phyloP scores from a whole-genome alignment of 2,113 vertebrate genomes.

The Leptobrachium leishanense region DNA sequence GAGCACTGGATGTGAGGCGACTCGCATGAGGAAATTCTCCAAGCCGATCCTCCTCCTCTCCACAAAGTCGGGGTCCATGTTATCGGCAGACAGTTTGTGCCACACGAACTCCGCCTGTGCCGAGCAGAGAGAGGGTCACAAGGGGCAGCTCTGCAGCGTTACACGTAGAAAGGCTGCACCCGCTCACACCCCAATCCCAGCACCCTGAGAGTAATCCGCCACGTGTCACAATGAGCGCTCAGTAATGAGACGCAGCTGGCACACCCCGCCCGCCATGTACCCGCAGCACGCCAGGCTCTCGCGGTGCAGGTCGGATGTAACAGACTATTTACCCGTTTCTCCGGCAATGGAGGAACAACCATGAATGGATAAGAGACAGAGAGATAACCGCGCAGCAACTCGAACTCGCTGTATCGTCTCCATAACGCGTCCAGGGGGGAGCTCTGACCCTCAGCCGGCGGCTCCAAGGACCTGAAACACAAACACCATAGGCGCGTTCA shows the following conservation, averaged over 20 bases:
- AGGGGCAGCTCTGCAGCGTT: not conserved
- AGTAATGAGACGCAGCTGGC: too few species aligned
- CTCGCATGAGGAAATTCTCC: slow-evolving; percentile 91
- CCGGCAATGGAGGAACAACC: slow-evolving; percentile 88
- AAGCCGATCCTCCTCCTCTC: slow-evolving; percentile 90
- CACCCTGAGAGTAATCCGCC: slow-evolving; percentile 24
- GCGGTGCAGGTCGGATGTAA: too few species aligned
- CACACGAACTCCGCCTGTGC: slow-evolving; percentile 94
- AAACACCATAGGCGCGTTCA: too few species aligned
- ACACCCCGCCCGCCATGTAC: too few species aligned
- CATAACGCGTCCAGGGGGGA: slow-evolving; percentile 85
- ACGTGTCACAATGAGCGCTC: too few species aligned
- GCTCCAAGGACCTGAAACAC: slow-evolving; percentile 76
- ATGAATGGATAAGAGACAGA: slow-evolving; percentile 82
- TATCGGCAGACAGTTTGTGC: slow-evolving; percentile 96
- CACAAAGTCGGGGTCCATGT: slow-evolving; percentile 97
- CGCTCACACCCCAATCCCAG: not conserved
- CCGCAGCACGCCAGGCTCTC: too few species aligned
- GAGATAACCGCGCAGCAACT: slow-evolving; percentile 86
- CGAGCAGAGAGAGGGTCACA: slow-evolving; percentile 39
- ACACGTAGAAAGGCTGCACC: too few species aligned
- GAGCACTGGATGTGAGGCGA: slow-evolving; percentile 86
- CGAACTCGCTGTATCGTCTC: slow-evolving; percentile 96
- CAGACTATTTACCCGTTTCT: slow-evolving; percentile 81
- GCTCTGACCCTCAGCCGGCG: slow-evolving; percentile 73